A percentile compares a stretch with the other conserved stretches of the same genome.
Conservation (phyloP, 2,113 vertebrate genomes). For the Platysternon megacephalum region DNA sequence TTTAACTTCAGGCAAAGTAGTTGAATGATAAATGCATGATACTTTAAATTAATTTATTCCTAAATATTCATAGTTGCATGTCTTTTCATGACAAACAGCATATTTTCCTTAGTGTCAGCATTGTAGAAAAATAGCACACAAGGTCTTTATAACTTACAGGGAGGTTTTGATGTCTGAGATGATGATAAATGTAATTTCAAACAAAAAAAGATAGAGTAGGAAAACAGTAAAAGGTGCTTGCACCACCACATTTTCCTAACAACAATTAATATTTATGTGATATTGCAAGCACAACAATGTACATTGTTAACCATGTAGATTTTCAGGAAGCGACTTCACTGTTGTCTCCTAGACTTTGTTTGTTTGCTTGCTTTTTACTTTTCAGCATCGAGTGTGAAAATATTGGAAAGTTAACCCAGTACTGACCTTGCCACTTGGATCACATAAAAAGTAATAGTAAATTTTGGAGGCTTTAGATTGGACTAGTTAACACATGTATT, state of each 20-base stretch:
- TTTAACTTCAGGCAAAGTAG: not conserved
- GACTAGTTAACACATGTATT: too few relatives aligned
- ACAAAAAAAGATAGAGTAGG: not conserved
- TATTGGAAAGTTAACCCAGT: too few relatives aligned
- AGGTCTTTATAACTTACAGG: not conserved
- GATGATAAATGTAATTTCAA: not conserved
- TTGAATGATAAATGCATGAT: not conserved
- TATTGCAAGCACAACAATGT: not conserved
- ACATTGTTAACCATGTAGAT: not conserved
- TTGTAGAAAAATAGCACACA: not conserved
- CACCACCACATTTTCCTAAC: not conserved
- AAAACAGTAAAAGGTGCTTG: not conserved
- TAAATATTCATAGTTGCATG: not conserved
- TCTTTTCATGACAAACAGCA: not conserved
- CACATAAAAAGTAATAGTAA: too few relatives aligned
- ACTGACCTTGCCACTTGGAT: too few relatives aligned
- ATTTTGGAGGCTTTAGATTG: too few relatives aligned
- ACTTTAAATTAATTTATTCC: not conserved
- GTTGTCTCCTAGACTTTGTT: not conserved
- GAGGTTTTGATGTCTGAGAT: not conserved
- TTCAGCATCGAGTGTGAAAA: not conserved
- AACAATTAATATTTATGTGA: not conserved
- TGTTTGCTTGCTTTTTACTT: not conserved
- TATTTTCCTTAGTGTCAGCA: not conserved
- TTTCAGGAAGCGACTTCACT: not conserved